Base-by-base conservation (phyloP, 2,888 invertebrate species). In the Tolmerus cingulatus region DNA sequence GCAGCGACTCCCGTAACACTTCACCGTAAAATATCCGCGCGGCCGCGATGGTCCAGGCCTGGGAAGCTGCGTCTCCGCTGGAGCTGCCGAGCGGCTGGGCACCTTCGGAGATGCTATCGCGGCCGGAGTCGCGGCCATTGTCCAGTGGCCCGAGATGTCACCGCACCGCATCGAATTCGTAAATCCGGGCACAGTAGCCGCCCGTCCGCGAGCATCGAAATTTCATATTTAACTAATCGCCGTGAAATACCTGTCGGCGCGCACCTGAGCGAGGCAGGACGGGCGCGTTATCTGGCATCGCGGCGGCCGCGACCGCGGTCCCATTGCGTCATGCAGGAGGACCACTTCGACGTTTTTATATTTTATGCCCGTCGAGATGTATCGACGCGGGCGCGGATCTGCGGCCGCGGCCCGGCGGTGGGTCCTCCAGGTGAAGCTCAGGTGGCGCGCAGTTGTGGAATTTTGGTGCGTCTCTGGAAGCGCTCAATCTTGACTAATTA, bases 1-100 rank as follows among this genome's bases (percentile, higher is more conserved):
- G 84, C 88, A 51, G 66, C 87, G 86, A 88, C 88, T 88, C 87
- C 87, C 88, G 88, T 88, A 87, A 88, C 88, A 88, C 88, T 88
- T 87, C 74, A 81, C 86, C 87, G 86, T 88, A 87, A 87, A 86
- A 86, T 86, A 55, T 86, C 77, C 55, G 51, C 77, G 37, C 77
- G 86, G 23, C 77, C 40, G 85, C 79, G 40, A 16, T 76, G 40
- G 55, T 66, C 19, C 82, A 9, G 82, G 82, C 30, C 43, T 51
- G 74, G 37, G 74, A 79, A 79, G 51, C 27, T 85, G 34, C 46
- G 27, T 43, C n/a, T 34, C 16, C 76, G 34, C 43, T 85, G 74
- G n/a, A n/a, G 30, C 30, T 30, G 30, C 30, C 3, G 55, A 85
- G 74, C 74, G 46, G 37, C 43, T 27, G 46, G 46, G 74, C 85